Base-by-base conservation (phyloP, 2,797 vertebrate genomes). In the Aselliscus stoliczkanus region DNA sequence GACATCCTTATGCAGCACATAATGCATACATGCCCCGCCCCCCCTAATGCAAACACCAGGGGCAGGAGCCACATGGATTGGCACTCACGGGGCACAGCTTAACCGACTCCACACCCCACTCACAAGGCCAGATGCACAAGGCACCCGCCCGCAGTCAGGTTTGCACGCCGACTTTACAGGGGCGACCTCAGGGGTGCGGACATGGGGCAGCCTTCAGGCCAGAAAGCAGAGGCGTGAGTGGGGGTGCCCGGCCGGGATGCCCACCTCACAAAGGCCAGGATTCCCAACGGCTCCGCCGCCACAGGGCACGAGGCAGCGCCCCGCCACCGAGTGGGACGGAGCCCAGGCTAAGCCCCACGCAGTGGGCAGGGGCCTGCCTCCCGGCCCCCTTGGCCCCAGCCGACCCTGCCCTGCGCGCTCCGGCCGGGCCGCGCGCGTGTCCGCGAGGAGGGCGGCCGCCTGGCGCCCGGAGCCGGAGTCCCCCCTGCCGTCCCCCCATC, bases 401-500 rank as follows among this genome's bases (percentile, higher is more conserved):
- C 23, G 17, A 34, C 34, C n/a, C 1, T 12, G 34, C 65, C 29
- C 91, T 13, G 58, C 44, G 79, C 65, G 54, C 88, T 37, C 31
- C 15, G 69, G 67, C 62, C 72, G 23, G 88, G 82, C 88, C 20
- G 50, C 9, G 84, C 80, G 73, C n/a, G 64, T 12, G 96, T 73
- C 79, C 60, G 67, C 83, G 85, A 60, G 25, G 54, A 79, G 88
- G 77, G 80, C 86, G 80, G 83, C 44, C n/a, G 47, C 85, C 62
- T 11, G 84, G 54, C 95, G 12, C 92, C 86, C 76, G 81, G 83
- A 94, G 92, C 97, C 65, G 97, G 88, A 97, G 97, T 96, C 97
- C 98, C 98, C 98, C 97, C 84, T 96, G 90, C 54, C 84, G 96
- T 97, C 95, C 96, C 97, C 98, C 97, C 97, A 97, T 96, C 93